Base-by-base conservation (phyloP, 2,113 vertebrate species). In the Triplophysa tibetana region DNA sequence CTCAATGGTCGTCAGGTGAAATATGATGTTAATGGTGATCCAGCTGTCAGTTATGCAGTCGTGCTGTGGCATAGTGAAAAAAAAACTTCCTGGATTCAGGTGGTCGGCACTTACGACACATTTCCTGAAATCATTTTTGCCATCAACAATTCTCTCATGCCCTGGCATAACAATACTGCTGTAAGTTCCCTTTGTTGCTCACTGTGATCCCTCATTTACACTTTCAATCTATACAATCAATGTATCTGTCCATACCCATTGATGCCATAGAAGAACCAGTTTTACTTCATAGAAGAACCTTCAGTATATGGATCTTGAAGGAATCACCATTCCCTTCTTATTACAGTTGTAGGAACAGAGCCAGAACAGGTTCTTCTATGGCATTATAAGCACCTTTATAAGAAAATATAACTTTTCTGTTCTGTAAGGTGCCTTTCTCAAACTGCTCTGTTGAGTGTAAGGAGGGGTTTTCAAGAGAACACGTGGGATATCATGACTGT, bases 1-100 rank as follows among this genome's bases (percentile, higher is more conserved):
- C 87, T 96, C 8, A 84, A 91, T 1, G 78, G 91, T 3, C 84
- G 88, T n/a, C 81, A 0, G 12, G 77, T 97, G 75, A 73, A 85
- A 1, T 96, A 97, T 26, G 88, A 96, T 7, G 23, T 85, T 26
- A 86, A 89, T 0, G 92, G 94, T 17, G 92, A 95, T 74, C 85
- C 89, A 1, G 62, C n/a, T 8, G 88, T 90, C 41, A 85, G 85
- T 19, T 95, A 92, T 1, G 70, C 91, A 14, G 83, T 97, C 0
- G 17, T 95, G 56, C 86, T 84, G 81, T 96, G 95, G 96, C 90
- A 92, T 8, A 90, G 90, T 85, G 88, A 8, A 0, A 80, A 87
- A 7, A 62, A 26, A 7, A 89, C 90, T 80, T 82, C 78, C 11
- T n/a, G 43, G 2, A 84, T 84, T 13, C 73, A 87, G 0, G 73